Conservation (phyloP, 2,888 invertebrate species). For the Hypomecis atomaria region DNA sequence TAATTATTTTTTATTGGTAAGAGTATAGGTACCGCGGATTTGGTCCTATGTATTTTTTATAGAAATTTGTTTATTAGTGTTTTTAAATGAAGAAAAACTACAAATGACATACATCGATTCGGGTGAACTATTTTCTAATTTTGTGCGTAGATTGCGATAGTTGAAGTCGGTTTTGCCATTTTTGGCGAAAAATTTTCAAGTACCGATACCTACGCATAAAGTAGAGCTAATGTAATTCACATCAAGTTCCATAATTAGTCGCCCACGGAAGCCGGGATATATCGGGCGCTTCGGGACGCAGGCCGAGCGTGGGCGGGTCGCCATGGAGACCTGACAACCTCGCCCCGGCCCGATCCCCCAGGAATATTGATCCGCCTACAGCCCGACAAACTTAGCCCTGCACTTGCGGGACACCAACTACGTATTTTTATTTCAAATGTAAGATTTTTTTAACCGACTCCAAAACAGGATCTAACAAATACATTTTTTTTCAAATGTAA, state of each 20-base stretch:
- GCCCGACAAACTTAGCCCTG: not conserved
- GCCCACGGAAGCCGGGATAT: slow-evolving; percentile 29
- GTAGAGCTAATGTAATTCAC: slow-evolving; percentile 49
- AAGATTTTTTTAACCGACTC: not conserved
- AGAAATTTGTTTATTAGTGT: too few relatives aligned
- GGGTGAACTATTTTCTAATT: too few relatives aligned
- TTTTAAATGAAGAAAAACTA: too few relatives aligned
- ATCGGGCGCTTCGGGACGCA: slow-evolving; percentile 50
- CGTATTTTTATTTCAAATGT: not conserved
- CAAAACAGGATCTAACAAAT: too few relatives aligned
- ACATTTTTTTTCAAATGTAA: too few relatives aligned
- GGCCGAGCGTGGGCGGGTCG: slow-evolving; percentile 78
- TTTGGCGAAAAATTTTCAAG: not conserved
- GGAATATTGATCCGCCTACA: slow-evolving; percentile 63
- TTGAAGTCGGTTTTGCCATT: not conserved
- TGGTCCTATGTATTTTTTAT: too few relatives aligned
- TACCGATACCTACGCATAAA: slow-evolving; percentile 5
- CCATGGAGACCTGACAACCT: slow-evolving; percentile 65
- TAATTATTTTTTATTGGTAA: too few relatives aligned
- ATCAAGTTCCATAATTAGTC: slow-evolving; percentile 63
- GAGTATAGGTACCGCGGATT: too few relatives aligned
- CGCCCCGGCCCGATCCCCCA: slow-evolving; percentile 41
- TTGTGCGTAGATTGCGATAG: too few relatives aligned
- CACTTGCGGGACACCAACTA: not conserved
- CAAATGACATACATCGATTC: too few relatives aligned